Conservation (phyloP, 1,140 invertebrate species). For the Trialeurodes vaporariorum region DNA sequence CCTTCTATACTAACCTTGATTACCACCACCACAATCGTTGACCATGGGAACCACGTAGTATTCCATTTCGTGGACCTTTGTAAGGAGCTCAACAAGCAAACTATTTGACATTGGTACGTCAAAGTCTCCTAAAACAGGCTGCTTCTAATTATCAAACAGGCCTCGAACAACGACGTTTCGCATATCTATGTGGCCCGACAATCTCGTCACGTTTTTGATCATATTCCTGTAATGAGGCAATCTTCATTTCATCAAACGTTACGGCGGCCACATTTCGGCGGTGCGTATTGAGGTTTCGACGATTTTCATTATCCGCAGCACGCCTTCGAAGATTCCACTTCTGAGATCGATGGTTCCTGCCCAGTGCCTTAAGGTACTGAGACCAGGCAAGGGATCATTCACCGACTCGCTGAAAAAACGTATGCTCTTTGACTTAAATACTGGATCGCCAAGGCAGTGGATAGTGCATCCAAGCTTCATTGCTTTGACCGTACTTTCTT, state of each 20-base stretch:
- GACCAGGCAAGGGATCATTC: not conserved
- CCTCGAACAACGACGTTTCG: conserved; percentile 1
- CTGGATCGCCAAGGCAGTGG: not conserved
- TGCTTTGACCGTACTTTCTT: conserved; percentile 6
- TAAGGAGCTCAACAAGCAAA: not conserved
- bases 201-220: not conserved
- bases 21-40: conserved; percentile 5
- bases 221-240: not conserved
- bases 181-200: conserved; percentile 6
- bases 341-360: no score
- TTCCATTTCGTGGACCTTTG: not conserved
- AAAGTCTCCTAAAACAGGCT: not conserved
- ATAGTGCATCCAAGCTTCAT: not conserved
- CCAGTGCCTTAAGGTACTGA: not conserved
- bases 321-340: not conserved
- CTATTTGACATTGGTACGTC: not conserved
- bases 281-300: not conserved
- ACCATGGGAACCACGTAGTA: not conserved
- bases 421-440: conserved; percentile 1
- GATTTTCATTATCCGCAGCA: not conserved
- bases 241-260: not conserved
- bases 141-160: no score
- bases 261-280: not conserved
- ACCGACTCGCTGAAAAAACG: not conserved
- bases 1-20: not conserved